Evolutionary conservation across 2,113 vertebrate species (phyloP).

Genomic region (Malurus melanocephalus): DNA sequence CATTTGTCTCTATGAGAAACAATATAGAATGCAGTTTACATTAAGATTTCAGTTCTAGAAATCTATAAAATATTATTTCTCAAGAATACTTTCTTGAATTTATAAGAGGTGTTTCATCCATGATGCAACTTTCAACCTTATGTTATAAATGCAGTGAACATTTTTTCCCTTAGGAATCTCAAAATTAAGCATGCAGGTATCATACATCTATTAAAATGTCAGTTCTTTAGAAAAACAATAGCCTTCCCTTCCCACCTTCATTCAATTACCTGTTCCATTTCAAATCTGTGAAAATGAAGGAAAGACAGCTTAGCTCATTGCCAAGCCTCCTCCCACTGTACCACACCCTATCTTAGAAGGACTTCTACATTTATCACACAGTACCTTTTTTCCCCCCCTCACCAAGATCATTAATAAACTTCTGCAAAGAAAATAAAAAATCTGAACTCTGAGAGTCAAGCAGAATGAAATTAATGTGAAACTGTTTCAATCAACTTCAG

Average conservation of each 20-base stretch:
- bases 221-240: conserved; percentile 29
- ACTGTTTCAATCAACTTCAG: background rate
- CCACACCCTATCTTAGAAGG: background rate
- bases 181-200: background rate
- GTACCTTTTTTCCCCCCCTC: background rate
- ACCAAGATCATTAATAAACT: background rate
- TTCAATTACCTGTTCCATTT: background rate
- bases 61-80: background rate
- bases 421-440: background rate
- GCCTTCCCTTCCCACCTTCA: conserved; percentile 20
- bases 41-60: background rate
- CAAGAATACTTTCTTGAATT: background rate
- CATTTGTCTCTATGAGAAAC: background rate
- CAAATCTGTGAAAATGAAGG: background rate
- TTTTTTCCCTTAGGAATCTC: background rate
- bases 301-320: background rate
- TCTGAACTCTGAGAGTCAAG: background rate
- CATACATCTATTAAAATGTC: conserved; percentile 3
- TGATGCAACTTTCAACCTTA: background rate
- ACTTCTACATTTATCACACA: background rate
- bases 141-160: background rate
- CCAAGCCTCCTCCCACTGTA: background rate
- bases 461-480: background rate
- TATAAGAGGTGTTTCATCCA: background rate
- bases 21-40: background rate